Evolutionary conservation across 2,797 vertebrate species (phyloP).

Genomic region (Pangasius krempfi): DNA sequence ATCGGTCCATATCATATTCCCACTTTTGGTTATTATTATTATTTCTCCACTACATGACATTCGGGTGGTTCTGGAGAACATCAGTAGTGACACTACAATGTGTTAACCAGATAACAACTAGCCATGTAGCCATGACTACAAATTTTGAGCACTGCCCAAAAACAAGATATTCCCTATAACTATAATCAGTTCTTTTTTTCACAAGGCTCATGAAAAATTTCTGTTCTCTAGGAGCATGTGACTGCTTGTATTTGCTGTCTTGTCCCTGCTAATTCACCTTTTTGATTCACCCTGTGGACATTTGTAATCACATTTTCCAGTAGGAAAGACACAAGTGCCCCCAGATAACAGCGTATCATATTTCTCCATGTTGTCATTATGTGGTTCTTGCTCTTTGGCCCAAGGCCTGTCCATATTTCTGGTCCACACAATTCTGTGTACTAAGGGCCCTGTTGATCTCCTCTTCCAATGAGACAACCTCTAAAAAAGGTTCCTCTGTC

Average conservation of each 20-base stretch:
- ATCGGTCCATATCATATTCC: background rate
- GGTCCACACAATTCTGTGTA: conserved; percentile 55
- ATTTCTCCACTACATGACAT: too few relatives aligned
- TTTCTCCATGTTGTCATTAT: conserved; percentile 71
- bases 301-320: conserved; percentile 75
- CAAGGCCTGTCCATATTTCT: conserved; percentile 67
- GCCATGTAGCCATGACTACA: background rate
- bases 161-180: background rate
- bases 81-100: background rate
- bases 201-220: background rate
- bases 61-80: background rate
- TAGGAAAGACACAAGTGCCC: conserved; percentile 65
- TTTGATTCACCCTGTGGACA: conserved; percentile 59
- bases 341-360: conserved; percentile 74
- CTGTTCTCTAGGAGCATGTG: background rate
- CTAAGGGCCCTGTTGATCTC: conserved; percentile 49
- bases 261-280: conserved; percentile 44
- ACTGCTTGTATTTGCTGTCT: conserved; percentile 20
- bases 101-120: background rate
- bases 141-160: background rate
- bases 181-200: background rate
- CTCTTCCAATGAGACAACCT: conserved; percentile 27
- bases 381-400: conserved; percentile 61
- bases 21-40: too few relatives aligned
- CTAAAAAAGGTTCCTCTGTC: conserved; percentile 25